phyloP scores from a whole-genome alignment of 2,888 invertebrate species.

The Blastobasis adustella region DNA sequence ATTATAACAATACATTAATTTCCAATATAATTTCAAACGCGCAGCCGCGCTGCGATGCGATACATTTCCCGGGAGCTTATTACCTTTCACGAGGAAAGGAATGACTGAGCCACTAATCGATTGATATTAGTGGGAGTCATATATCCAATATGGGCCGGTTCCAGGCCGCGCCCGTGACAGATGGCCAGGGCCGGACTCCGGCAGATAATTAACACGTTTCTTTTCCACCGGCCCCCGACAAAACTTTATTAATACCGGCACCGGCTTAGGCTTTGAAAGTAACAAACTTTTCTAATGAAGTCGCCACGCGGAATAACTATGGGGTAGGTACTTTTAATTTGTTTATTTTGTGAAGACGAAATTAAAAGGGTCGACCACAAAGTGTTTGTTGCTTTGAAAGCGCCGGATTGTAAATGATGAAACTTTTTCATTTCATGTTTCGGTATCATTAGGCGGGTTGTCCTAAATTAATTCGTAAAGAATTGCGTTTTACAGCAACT shows the following conservation, averaged over 20 bases:
- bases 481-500: no score
- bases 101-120: background rate
- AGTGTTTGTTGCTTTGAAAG: conserved; percentile 1
- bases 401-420: background rate
- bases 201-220: conserved; percentile 71
- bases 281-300: conserved; percentile 73
- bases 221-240: conserved; percentile 56
- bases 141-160: background rate
- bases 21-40: no score
- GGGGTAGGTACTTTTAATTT: conserved; percentile 57
- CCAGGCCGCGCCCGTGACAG: conserved; percentile 35
- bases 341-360: conserved; percentile 44
- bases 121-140: background rate
- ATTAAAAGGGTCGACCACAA: conserved; percentile 19
- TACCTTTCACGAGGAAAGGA: no score
- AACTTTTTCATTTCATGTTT: conserved; percentile 2
- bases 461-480: no score
- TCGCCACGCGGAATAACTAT: conserved; percentile 62
- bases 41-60: no score
- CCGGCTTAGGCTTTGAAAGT: conserved; percentile 64
- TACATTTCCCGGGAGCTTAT: no score
- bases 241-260: conserved; percentile 73
- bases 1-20: no score
- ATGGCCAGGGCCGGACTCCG: conserved; percentile 41
- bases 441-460: background rate